Evolutionary conservation across 1,140 invertebrate species (phyloP).

Genomic region (Heterodera schachtii): DNA sequence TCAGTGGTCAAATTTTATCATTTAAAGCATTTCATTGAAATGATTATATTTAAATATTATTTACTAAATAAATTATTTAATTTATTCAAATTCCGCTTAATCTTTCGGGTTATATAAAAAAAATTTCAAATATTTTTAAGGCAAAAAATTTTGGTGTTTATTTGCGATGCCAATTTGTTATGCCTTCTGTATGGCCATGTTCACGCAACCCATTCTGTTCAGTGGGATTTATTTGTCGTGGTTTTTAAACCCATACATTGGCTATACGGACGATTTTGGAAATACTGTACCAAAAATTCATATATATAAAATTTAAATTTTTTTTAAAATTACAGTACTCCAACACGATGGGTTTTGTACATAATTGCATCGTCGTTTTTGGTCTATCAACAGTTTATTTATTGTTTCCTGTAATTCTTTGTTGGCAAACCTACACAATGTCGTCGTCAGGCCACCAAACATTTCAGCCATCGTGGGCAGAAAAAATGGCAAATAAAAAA

Average conservation of each 20-base stretch:
- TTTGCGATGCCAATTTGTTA: neutral
- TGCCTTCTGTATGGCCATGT: neutral
- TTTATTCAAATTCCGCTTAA: too few relatives aligned
- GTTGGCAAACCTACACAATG: neutral
- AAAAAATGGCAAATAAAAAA: slow-evolving; percentile 17
- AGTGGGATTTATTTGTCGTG: slow-evolving; percentile 30
- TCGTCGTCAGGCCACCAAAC: neutral
- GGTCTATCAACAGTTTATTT: slow-evolving; percentile 14
- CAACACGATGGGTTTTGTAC: neutral
- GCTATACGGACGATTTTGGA: slow-evolving; percentile 22
- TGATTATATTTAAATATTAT: too few relatives aligned
- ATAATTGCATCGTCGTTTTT: slow-evolving; percentile 23
- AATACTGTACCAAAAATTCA: neutral
- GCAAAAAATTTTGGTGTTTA: neutral
- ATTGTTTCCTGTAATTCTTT: neutral
- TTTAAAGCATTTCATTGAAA: too few relatives aligned
- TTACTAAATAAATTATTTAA: neutral
- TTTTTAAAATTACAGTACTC: slow-evolving; percentile 10
- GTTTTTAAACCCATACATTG: slow-evolving; percentile 34
- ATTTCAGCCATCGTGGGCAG: slow-evolving; percentile 5
- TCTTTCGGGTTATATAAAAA: too few relatives aligned
- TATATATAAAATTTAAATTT: neutral
- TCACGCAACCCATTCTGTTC: slow-evolving; percentile 21
- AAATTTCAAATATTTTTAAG: neutral
- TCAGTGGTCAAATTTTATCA: neutral